Base-by-base conservation (phyloP, 30 jellyfish, hydroid and myxozoan genomes). In the Morbakka virulenta region DNA sequence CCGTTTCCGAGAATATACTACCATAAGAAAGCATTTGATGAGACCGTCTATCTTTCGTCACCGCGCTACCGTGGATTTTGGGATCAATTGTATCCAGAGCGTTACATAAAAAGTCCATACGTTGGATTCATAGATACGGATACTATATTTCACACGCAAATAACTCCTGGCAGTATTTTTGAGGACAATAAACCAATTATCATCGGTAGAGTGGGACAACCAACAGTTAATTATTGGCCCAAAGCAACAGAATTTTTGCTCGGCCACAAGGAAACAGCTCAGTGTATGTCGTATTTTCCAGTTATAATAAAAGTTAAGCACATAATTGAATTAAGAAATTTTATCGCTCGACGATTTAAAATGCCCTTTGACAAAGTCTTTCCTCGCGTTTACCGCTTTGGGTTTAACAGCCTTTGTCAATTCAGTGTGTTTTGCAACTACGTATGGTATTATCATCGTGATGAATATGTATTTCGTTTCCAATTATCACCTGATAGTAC, bases 61-160 rank as follows among this genome's bases (percentile, higher is more conserved):
- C 92, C 84, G 21, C 68, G 64, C 11, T 49, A 77, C 22, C 35
- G 96, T 24, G 77, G 76, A 92, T 85, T 11, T 48, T 67, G 64
- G 78, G 96, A 85, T 25, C 69, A 68, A 92, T 33, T 85, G 30
- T 62, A 73, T 52, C 74, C 91, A 24, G 96, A 85, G 11, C 35
- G 52, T 35, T 85, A 84, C 34, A 77, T 92, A 28, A 49, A 68
- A 3, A 66, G 82, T 0, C 66, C 62, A n/a, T 85, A 41, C 29
- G 71, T 85, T 73, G 96, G 96, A 2, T 85, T 76, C 68, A 81
- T 85, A 9, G 96, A 85, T 62, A 85, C 92, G 0, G 96, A 85
- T 53, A 77, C 90, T 2, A 52, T 85, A 27, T 75, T 85, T 72
- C 67, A 71, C 22, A 85, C 91, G 2, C 61, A 12, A 22, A 87